Evolutionary conservation across 2,888 invertebrate species (phyloP), one percentile per base, ranked within the genome.

Genomic region (Drosophila anceps): DNA sequence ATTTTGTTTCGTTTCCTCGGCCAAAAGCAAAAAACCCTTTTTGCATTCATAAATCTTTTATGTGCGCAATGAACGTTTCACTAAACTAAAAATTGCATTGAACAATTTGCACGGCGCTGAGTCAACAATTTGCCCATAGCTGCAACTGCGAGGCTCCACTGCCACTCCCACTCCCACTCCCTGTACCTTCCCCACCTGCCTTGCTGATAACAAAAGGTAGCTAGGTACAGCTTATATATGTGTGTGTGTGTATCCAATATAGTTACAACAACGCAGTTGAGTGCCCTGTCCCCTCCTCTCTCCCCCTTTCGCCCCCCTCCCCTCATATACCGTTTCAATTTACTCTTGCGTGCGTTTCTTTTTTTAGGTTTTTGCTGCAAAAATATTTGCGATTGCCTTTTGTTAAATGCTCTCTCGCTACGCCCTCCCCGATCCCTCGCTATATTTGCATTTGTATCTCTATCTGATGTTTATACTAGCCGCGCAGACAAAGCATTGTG

Each of bases 381-480:
- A 50, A 81, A 81, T 81, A 81, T 81, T 81, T 81, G 75, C 82
- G 70, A 72, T 86, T 84, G 87, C 72, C 81, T 79, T 88, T 88
- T 88, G 88, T 84, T 88, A 81, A 78, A 78, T 80, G 70, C 64
- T 78, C 24, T 18, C 18, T 0, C 20, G 10, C 31, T 10, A n/a
- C n/a, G 15, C n/a, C 9, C 33, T 41, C n/a, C 24, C 44, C 33
- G 2, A 0, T 7, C 18, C 24, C 24, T 4, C 13, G 13, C 48
- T 27, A 35, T 54, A 18, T 43, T 57, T 64, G 31, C 59, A 29
- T 51, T 62, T 61, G 27, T 63, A 67, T 57, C 63, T 73, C 43
- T 68, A 58, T 66, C 62, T 73, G 48, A 12, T 76, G 73, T 80
- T 61, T 76, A 60, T 60, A 67, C 57, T 55, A 58, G 61, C 64